Base-by-base conservation (phyloP, 2,797 vertebrate genomes). In the Lithobates pipiens region DNA sequence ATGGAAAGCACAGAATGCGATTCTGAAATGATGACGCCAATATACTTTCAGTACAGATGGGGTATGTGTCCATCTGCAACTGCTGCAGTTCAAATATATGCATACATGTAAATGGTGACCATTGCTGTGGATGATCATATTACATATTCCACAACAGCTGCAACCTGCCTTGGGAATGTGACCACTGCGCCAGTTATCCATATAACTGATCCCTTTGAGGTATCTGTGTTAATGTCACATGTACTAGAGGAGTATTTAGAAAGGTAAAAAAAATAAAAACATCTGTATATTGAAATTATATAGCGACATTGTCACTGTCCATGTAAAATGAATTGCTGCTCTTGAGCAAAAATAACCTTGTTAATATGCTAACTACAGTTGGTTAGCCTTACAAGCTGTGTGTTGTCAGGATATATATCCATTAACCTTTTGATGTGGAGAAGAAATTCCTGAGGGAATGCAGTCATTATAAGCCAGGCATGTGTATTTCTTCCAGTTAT, bases 131-230 rank as follows among this genome's bases (percentile, higher is more conserved):
- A 42, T 50, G 77, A 69, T 79, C 65, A 69, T 29, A 34, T 69
- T 68, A 65, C 65, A 70, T 32, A 46, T 29, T 69, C 77, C 39
- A 32, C 77, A 79, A 79, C 77, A 69, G 65, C 63, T 79, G 77
- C 63, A 29, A 36, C 25, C 11, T 63, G 61, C 23, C 76, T 61
- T 65, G 76, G 61, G 57, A 77, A 77, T 44, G 61, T 61, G 27
- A 44, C 39, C 15, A 5, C 8, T 46, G 77, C 27, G 65, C 36
- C 77, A 79, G n/a, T 67, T 29, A 67, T 15, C 67, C 27, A 69
- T 32, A 78, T 29, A 68, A 36, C 57, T 77, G 25, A 78, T 44
- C 61, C n/a, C 36, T 67, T 65, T n/a, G 36, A 68, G 76, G 39
- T 11, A 78, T 78, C 63, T 21, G 23, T 42, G 7, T 16, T 25